Percentiles rank a stretch among this genome's conserved stretches.
phyloP scores from a whole-genome alignment of 2,797 vertebrate genomes.

The Rallus crepitans region DNA sequence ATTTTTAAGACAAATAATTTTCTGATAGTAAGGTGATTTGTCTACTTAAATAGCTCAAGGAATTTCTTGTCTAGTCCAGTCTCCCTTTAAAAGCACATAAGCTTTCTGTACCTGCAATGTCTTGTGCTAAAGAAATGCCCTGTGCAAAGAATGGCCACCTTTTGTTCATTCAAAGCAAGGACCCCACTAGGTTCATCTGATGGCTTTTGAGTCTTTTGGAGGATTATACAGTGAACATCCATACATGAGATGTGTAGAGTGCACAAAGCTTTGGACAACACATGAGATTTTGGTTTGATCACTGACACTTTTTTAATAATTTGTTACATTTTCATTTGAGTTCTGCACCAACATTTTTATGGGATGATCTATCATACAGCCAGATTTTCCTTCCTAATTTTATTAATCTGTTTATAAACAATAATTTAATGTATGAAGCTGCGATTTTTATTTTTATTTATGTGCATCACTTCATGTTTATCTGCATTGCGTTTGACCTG shows the following conservation, averaged over 20 bases:
- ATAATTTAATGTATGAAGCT: not conserved
- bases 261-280: not conserved
- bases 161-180: not conserved
- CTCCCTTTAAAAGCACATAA: no score
- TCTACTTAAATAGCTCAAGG: not conserved
- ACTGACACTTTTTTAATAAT: not conserved
- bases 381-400: not conserved
- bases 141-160: not conserved
- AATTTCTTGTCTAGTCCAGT: no score
- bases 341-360: not conserved
- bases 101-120: no score
- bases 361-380: not conserved
- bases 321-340: not conserved
- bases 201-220: not conserved
- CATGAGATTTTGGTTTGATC: not conserved
- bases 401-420: not conserved
- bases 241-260: accelerated
- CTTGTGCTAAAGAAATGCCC: no score
- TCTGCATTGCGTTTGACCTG: not conserved
- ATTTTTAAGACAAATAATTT: not conserved
- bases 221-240: not conserved
- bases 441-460: not conserved
- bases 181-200: not conserved
- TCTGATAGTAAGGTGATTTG: not conserved
- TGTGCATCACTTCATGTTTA: not conserved